Conservation (phyloP, 2,888 invertebrate genomes). For the Heliconius charithonia region DNA sequence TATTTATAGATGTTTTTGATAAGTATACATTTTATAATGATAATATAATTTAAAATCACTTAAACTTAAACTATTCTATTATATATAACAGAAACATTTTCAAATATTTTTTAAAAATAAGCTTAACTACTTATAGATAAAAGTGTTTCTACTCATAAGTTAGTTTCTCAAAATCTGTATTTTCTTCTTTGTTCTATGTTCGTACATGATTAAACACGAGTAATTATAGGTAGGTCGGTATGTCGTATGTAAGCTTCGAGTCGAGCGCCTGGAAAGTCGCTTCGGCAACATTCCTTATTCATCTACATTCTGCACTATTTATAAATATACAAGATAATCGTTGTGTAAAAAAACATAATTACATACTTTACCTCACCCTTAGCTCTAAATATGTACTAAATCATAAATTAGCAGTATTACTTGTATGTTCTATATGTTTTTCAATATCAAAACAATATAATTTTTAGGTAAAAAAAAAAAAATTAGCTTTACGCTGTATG, state of each 20-base stretch:
- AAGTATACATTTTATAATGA: not conserved
- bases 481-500: no score
- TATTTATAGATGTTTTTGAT: not conserved
- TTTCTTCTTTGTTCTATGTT: not conserved
- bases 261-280: slow-evolving; percentile 58
- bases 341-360: slow-evolving; percentile 15
- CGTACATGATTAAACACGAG: not conserved
- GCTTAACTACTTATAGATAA: no score
- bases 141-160: no score
- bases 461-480: no score
- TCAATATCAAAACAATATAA: not conserved
- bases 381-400: not conserved
- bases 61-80: no score
- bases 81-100: no score
- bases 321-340: slow-evolving; percentile 47
- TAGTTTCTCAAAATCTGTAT: no score
- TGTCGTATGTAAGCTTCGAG: slow-evolving; percentile 35
- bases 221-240: not conserved
- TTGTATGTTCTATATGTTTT: not conserved
- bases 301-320: slow-evolving; percentile 53
- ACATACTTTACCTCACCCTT: slow-evolving; percentile 20
- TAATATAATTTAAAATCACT: not conserved
- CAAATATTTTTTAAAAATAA: no score
- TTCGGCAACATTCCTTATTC: slow-evolving; percentile 58
- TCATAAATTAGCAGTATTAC: not conserved